A percentile compares a stretch with the other conserved stretches of the same genome.
phyloP scores from a whole-genome alignment of 1,140 invertebrate genomes.

The Procambarus clarkii region DNA sequence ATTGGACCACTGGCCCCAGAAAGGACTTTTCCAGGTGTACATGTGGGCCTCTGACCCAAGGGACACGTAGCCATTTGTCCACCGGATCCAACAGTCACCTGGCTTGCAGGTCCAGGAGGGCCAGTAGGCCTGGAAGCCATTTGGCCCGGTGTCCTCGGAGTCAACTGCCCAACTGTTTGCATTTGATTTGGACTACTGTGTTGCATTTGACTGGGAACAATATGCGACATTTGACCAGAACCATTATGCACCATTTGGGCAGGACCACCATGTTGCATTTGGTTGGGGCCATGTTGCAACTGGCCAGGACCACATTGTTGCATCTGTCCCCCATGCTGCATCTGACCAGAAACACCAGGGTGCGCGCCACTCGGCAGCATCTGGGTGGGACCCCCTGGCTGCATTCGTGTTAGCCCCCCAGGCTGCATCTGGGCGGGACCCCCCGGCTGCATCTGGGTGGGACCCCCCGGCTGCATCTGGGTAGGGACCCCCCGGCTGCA shows the following conservation, averaged over 20 bases:
- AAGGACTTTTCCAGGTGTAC: conserved; percentile 2
- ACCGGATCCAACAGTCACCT: conserved; percentile 3
- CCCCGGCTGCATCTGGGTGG: not conserved
- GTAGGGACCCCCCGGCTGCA: too few relatives aligned
- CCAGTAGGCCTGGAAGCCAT: conserved; percentile 21
- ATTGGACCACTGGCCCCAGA: conserved; percentile 25
- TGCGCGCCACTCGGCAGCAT: not conserved
- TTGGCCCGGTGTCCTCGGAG: conserved; percentile 7
- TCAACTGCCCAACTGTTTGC: not conserved
- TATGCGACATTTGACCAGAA: conserved; percentile 30
- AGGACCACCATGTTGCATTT: conserved; percentile 14
- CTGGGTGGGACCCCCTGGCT: conserved; percentile 38
- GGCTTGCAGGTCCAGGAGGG: not conserved
- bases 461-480: conserved; percentile 33
- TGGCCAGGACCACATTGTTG: conserved; percentile 17
- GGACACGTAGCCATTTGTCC: not conserved
- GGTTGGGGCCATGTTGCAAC: conserved; percentile 22
- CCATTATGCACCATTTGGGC: conserved; percentile 22
- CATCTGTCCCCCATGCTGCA: conserved; percentile 32
- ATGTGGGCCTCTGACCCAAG: not conserved
- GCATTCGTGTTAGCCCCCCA: conserved; percentile 26
- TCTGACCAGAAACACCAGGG: conserved; percentile 15
- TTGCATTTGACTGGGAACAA: conserved; percentile 42
- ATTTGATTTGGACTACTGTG: conserved; percentile 27
- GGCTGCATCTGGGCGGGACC: conserved; percentile 32